Percentiles rank a stretch among this genome's conserved stretches.
These are phyloP conservation scores for Pelecanus crispus DNA, from an alignment of 2,113 vertebrate genomes.

Conservation along the genomic window DNA sequence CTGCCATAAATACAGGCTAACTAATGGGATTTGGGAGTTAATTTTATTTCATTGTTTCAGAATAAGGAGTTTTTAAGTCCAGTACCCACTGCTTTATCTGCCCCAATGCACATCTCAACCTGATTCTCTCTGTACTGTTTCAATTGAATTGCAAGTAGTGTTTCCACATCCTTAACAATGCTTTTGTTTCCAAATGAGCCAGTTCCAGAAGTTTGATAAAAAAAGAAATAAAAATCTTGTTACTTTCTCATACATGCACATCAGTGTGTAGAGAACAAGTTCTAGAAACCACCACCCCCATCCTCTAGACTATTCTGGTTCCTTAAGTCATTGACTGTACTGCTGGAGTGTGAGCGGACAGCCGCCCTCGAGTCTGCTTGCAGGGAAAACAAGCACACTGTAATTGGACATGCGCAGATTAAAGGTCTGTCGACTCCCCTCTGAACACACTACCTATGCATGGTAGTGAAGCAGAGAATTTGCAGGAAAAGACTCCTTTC, in stretches of 20 bases:
- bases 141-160: neutral
- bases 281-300: neutral
- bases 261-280: neutral
- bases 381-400: neutral
- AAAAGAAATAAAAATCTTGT: neutral
- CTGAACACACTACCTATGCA: neutral
- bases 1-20: neutral
- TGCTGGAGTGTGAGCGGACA: neutral
- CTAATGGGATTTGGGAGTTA: neutral
- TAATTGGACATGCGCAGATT: too few relatives aligned
- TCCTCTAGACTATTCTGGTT: neutral
- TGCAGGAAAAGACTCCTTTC: neutral
- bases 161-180: neutral
- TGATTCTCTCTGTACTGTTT: neutral
- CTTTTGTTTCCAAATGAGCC: neutral
- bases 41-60: neutral
- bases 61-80: neutral
- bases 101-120: neutral
- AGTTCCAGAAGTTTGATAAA: neutral
- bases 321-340: accelerated
- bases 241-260: neutral
- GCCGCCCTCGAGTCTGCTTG: neutral
- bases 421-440: neutral
- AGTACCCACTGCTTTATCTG: neutral
- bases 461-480: neutral